Conservation (phyloP, 2,797 vertebrate genomes). For the Dicrostonyx torquatus region DNA sequence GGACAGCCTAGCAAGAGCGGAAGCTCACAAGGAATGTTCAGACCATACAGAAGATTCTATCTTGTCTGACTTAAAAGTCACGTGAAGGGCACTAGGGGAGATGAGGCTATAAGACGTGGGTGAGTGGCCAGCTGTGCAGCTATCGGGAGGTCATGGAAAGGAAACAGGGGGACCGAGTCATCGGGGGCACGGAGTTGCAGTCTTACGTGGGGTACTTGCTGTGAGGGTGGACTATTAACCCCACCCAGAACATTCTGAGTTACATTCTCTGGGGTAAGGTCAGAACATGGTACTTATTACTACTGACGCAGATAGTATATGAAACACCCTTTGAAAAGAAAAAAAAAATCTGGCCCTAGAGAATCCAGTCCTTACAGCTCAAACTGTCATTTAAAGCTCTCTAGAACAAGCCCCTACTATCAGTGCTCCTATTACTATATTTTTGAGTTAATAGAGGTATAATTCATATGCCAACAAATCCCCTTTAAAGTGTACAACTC, state of each 20-base stretch:
- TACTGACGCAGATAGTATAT: not conserved
- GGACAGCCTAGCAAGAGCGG: not conserved
- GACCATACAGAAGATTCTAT: not conserved
- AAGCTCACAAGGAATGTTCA: not conserved
- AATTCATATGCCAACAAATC: conserved; percentile 39
- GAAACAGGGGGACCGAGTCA: not conserved
- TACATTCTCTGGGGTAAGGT: not conserved
- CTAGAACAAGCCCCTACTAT: not conserved
- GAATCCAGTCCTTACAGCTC: not conserved
- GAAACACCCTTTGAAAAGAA: not conserved
- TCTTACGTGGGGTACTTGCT: not conserved
- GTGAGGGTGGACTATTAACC: not conserved
- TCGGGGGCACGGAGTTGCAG: not conserved
- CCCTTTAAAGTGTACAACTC: conserved; percentile 25
- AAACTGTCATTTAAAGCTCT: conserved; percentile 9
- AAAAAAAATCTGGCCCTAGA: not conserved
- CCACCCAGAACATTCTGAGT: not conserved
- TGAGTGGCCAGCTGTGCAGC: not conserved
- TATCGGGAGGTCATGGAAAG: conserved; percentile 6
- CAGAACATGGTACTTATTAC: not conserved
- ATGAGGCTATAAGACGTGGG: not conserved
- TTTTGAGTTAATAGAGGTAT: conserved; percentile 51
- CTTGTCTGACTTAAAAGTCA: conserved; percentile 12
- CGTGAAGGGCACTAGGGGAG: not conserved
- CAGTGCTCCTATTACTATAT: not conserved